phyloP scores from a whole-genome alignment of 1,140 invertebrate genomes.

The Meloidogyne floridensis region DNA sequence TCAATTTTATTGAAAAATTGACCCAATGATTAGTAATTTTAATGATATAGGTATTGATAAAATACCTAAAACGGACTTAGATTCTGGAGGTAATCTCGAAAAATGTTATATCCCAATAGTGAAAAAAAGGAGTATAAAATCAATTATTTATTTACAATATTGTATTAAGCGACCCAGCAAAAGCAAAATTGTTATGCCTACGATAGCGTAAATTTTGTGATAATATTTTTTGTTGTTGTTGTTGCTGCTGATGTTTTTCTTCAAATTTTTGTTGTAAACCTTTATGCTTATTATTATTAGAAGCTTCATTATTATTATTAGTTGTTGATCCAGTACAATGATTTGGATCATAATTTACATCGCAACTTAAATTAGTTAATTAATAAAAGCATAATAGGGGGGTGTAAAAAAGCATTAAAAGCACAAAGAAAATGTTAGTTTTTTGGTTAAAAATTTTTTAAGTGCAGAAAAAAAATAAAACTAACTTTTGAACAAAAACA shows the following conservation, averaged over 20 bases:
- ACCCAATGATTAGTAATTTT: too few species aligned
- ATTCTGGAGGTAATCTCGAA: too few species aligned
- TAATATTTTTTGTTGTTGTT: not conserved
- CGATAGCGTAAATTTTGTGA: not conserved
- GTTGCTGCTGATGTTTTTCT: not conserved
- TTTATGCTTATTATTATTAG: constrained; percentile 10
- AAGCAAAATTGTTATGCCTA: not conserved
- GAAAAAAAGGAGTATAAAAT: too few species aligned
- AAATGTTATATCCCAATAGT: too few species aligned
- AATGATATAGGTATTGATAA: too few species aligned
- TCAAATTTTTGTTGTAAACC: not conserved
- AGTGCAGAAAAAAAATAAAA: constrained; percentile 22
- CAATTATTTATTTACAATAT: not conserved
- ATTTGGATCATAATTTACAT: constrained; percentile 47
- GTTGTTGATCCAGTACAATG: constrained; percentile 32
- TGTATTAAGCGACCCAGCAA: constrained; percentile 1
- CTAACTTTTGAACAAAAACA: constrained; percentile 63
- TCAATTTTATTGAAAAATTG: too few species aligned
- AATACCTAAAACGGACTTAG: too few species aligned
- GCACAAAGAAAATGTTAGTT: not conserved
- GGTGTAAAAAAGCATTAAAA: constrained; percentile 11
- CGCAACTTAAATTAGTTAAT: constrained; percentile 37
- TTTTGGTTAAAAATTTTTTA: constrained; percentile 4
- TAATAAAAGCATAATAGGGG: constrained; percentile 1
- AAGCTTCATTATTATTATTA: constrained; percentile 3